Conservation (phyloP, 2,113 vertebrate genomes). For the Cricetomys ansorgei region DNA sequence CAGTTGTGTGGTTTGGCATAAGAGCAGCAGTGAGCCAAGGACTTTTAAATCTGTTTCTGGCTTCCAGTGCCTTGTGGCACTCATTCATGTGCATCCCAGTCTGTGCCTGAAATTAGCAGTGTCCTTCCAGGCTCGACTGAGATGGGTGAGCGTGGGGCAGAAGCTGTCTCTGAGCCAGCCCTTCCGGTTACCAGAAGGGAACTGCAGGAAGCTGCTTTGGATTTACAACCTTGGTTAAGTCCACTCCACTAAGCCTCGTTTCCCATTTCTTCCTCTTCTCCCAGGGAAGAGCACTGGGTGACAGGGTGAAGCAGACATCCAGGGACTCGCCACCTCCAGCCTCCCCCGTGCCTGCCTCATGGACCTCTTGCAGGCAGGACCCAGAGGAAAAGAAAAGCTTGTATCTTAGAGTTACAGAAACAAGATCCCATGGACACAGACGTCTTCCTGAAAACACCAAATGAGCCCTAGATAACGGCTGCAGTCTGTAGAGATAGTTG, state of each 20-base stretch:
- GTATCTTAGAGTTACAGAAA: constrained; percentile 11
- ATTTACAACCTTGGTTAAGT: neutral
- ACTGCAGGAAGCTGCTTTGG: neutral
- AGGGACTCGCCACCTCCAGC: neutral
- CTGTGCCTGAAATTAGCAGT: constrained; percentile 70
- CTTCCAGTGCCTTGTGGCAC: constrained; percentile 56
- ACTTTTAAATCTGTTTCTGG: constrained; percentile 64
- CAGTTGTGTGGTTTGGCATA: constrained; percentile 70
- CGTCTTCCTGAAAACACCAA: constrained; percentile 34
- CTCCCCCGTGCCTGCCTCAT: neutral
- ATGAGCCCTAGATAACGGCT: constrained; percentile 56
- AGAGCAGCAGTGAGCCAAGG: constrained; percentile 54
- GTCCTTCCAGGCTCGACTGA: constrained; percentile 59
- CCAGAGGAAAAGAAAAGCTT: neutral
- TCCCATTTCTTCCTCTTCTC: neutral
- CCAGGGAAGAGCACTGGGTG: neutral
- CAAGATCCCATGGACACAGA: neutral
- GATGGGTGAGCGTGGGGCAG: neutral
- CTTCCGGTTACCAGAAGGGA: neutral
- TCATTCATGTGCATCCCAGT: constrained; percentile 53
- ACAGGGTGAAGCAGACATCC: neutral
- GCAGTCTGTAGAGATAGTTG: constrained; percentile 55
- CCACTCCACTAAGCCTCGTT: neutral
- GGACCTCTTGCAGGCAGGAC: neutral
- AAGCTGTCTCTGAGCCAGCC: neutral